phyloP scores from a whole-genome alignment of 2,113 vertebrate genomes.

The Xenopus borealis region DNA sequence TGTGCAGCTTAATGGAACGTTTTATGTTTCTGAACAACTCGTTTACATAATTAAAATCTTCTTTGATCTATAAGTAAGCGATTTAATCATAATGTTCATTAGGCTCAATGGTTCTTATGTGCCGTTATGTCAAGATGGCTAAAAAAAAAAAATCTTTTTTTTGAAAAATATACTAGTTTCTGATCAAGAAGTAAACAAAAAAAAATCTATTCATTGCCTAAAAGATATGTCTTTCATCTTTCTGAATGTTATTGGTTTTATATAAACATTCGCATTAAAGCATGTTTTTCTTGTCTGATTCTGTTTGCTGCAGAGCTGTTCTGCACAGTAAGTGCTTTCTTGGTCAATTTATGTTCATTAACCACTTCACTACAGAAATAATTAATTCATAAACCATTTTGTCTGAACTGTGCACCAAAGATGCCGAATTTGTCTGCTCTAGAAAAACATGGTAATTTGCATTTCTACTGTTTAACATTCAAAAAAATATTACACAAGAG shows the following conservation, averaged over 20 bases:
- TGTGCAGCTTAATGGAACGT: slow-evolving; percentile 69
- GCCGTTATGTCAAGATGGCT: slow-evolving; percentile 69
- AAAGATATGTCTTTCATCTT: slow-evolving; percentile 57
- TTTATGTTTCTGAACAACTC: slow-evolving; percentile 68
- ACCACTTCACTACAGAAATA: slow-evolving; percentile 46
- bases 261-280: slow-evolving; percentile 59
- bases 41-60: slow-evolving; percentile 74
- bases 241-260: slow-evolving; percentile 52
- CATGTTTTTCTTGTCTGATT: slow-evolving; percentile 55
- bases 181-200: slow-evolving; percentile 58
- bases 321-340: slow-evolving; percentile 46
- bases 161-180: slow-evolving; percentile 47
- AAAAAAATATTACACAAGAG: not conserved
- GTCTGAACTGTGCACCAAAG: slow-evolving; percentile 11
- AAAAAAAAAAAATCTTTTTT: slow-evolving; percentile 61
- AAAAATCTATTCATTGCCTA: slow-evolving; percentile 39
- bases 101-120: slow-evolving; percentile 66
- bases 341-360: slow-evolving; percentile 53
- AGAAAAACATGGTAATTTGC: slow-evolving; percentile 26
- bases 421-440: slow-evolving; percentile 27
- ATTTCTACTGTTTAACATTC: slow-evolving; percentile 39
- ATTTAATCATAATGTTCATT: slow-evolving; percentile 75
- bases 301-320: slow-evolving; percentile 50
- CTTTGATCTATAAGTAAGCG: slow-evolving; percentile 73
- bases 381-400: slow-evolving; percentile 45